phyloP scores from a whole-genome alignment of 2,113 vertebrate genomes.

The Gallinago media region DNA sequence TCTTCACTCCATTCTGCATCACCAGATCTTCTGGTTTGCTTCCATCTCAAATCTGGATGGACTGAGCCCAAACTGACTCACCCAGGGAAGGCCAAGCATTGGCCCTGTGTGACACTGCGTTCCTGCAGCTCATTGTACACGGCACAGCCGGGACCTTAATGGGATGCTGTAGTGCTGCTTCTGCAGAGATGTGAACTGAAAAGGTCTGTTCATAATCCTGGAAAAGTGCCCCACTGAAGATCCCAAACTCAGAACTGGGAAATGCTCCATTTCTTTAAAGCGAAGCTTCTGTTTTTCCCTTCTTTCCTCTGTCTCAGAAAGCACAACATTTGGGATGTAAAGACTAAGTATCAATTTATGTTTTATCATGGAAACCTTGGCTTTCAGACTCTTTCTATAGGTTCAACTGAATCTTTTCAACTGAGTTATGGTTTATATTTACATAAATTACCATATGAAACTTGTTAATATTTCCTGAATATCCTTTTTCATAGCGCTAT shows the following conservation, averaged over 20 bases:
- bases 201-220: neutral
- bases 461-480: conserved; percentile 76
- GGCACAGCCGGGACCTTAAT: neutral
- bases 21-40: neutral
- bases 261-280: neutral
- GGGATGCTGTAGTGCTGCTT: neutral
- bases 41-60: neutral
- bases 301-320: conserved; percentile 54
- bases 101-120: fast-evolving
- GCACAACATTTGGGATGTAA: conserved; percentile 58
- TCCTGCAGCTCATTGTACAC: fast-evolving
- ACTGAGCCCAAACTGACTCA: neutral
- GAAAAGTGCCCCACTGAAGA: neutral
- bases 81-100: neutral
- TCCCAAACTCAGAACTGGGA: neutral
- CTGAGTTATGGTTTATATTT: conserved; percentile 78
- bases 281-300: neutral
- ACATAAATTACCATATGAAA: conserved; percentile 81
- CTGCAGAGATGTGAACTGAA: neutral
- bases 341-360: conserved; percentile 57
- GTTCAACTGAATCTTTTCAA: conserved; percentile 68
- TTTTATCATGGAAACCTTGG: conserved; percentile 54
- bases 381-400: conserved; percentile 49
- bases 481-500: conserved; percentile 65
- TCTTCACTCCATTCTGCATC: neutral